Evolutionary conservation across 2,113 vertebrate species (phyloP).

Genomic region (human (Homo sapiens)): GRCh38 chr7:142798001-142798500

Average conservation of each 20-base stretch:
- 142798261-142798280: not conserved
- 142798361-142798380: not conserved
- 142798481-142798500: not conserved
- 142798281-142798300: not conserved
- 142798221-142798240: no score
- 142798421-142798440: not conserved
- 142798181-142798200: no score
- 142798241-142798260: fast-evolving
- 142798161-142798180: not conserved
- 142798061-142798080: not conserved
- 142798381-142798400: not conserved
- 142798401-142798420: not conserved
- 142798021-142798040: not conserved
- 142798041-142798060: not conserved
- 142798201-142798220: not conserved
- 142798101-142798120: not conserved
- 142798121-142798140: not conserved
- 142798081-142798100: not conserved
- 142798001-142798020: fast-evolving
- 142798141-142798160: no score
- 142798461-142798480: no score
- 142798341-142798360: not conserved
- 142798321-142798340: not conserved
- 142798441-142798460: not conserved
- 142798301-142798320: no score